Base-by-base conservation (phyloP, 2,113 vertebrate genomes). In the Hyperoodon ampullatus region DNA sequence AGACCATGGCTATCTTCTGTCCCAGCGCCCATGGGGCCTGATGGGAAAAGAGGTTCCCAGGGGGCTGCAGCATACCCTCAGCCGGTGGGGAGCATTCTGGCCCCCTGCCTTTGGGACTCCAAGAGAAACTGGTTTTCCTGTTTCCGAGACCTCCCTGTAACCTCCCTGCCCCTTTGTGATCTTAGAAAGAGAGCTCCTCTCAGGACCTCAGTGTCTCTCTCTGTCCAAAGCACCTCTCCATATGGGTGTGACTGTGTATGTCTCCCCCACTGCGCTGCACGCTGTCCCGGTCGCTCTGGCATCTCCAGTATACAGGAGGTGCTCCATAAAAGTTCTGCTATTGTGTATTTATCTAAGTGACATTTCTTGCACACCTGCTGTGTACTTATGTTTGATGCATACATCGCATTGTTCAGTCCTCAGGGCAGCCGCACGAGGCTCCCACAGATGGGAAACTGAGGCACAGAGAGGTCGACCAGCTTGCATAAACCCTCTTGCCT, bases 181-280 rank as follows among this genome's bases (percentile, higher is more conserved):
- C 18, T 80, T 30, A 53, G 65, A 71, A 47, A 30, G 0, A 8
- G 10, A 28, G n/a, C 11, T 28, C 65, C 16, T 10, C 63, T 35
- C 3, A 18, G 5, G 30, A 30, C 50, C 58, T 80, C 47, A 60
- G 4, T 74, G 47, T 61, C 77, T 39, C 35, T 42, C 5, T 55
- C 26, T 65, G n/a, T 13, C 21, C 77, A 44, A 39, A 74, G 47
- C 39, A 15, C n/a, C 47, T 50, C 16, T 19, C 24, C 33, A 11
- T 0, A 7, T 10, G 23, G n/a, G 12, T 18, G 68, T 33, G 47
- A 23, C 19, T 4, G 5, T 61, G 55, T 53, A 0, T 8, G 18
- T 18, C 23, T 70, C 5, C 55, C 26, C 35, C 21, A 7, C 28
- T 55, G 60, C 16, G 13, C 18, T 4, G 19, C 5, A 8, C 5